Base-by-base conservation (phyloP, 2,888 invertebrate species). In the Xanthia togata region DNA sequence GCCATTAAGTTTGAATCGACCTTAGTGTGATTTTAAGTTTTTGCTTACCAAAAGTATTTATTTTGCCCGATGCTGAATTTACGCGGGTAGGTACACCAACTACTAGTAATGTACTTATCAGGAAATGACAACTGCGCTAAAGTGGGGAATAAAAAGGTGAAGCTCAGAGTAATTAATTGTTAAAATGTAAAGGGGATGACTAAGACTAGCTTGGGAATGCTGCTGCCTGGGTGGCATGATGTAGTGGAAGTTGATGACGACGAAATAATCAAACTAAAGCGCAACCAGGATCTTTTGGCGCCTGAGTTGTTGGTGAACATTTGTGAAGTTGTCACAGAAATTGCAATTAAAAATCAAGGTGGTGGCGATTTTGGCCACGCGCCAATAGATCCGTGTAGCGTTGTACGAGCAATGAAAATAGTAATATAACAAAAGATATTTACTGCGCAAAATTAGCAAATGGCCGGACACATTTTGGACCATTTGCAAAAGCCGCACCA, bases 401-500 rank as follows among this genome's bases (percentile, higher is more conserved):
- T 65, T 26, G 20, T 23, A 26, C 20, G n/a, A 31, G 4, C 17
- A 31, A 23, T 20, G 12, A n/a, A 62, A 14, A 47, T n/a, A 20
- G 14, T 35, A 26, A 64, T 12, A 59, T 35, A 62, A 26, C 3
- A 65, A n/a, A 17, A 12, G 5, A 65, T 78, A 92, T 88, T 93
- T 93, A 97, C 97, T 96, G 95, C 38, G 97, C 97, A 50, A 93
- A 84, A 60, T 90, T 94, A 9, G 97, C 94, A 81, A 95, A 96
- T 35, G 92, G 94, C 74, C 95, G 93, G 0, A 97, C 85, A 80
- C 90, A 88, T 82, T 95, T 93, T 0, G 97, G 97, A 35, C 98
- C 97, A 82, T 97, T 96, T 26, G 93, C 92, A 88, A 98, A 97
- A 8, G 97, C 96, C 17, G 96, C 95, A 89, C 97, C 96, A 78